Conservation (phyloP, 2,113 vertebrate genomes). For the Colinus virginianus region DNA sequence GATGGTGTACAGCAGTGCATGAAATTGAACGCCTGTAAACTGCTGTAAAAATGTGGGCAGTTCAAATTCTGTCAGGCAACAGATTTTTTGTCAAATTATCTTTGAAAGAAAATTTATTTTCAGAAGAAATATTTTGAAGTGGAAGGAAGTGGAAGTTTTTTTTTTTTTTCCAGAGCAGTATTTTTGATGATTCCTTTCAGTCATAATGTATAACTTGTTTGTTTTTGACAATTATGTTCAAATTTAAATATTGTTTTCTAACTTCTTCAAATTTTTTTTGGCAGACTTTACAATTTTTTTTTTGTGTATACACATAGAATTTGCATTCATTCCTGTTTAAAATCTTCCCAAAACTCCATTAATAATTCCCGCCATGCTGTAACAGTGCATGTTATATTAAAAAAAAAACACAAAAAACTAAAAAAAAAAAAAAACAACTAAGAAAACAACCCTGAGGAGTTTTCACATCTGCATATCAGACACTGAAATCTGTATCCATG, state of each 20-base stretch:
- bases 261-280: background rate
- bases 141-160: background rate
- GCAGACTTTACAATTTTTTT: background rate
- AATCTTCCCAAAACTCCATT: background rate
- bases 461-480: background rate
- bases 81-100: background rate
- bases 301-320: background rate
- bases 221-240: background rate
- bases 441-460: background rate
- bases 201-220: background rate
- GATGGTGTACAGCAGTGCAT: background rate
- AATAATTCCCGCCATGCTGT: background rate
- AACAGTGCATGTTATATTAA: background rate
- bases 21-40: background rate
- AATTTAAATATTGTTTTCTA: background rate
- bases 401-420: background rate
- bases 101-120: background rate
- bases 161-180: background rate
- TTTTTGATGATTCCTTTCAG: background rate
- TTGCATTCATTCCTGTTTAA: background rate
- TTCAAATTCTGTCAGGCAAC: background rate
- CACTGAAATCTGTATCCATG: background rate
- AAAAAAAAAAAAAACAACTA: background rate
- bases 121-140: background rate
- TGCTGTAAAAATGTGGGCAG: rapidly evolving